Percentiles rank a stretch among this genome's conserved stretches.
These are phyloP conservation scores for Galleria mellonella DNA, from an alignment of 1,140 invertebrate genomes.

Conservation along the genomic window DNA sequence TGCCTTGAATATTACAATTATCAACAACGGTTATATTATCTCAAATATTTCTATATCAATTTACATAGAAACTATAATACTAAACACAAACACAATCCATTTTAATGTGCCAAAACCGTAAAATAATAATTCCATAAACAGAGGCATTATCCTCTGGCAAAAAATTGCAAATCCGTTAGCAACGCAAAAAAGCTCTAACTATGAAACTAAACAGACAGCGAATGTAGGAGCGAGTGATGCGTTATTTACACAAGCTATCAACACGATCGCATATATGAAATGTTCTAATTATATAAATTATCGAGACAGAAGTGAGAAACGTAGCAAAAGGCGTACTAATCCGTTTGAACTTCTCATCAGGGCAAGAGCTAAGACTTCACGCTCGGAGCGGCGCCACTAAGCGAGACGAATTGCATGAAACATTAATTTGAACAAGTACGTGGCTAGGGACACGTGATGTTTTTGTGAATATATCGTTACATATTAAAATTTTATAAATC, in stretches of 20 bases:
- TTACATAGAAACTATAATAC: background rate
- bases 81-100: background rate
- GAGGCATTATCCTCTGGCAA: constrained; percentile 3
- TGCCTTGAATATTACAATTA: background rate
- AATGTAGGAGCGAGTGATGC: constrained; percentile 14
- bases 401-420: constrained; percentile 10
- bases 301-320: constrained; percentile 14
- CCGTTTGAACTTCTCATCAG: constrained; percentile 7
- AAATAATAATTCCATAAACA: constrained; percentile 21
- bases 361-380: constrained; percentile 11
- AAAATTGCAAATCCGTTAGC: constrained; percentile 10
- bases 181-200: constrained; percentile 27
- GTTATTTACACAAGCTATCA: constrained; percentile 31
- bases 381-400: constrained; percentile 10
- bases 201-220: constrained; percentile 22
- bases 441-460: background rate
- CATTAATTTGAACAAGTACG: background rate
- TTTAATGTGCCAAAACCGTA: constrained; percentile 25
- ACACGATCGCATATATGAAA: constrained; percentile 17
- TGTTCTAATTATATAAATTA: constrained; percentile 45
- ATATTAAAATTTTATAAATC: background rate
- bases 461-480: too few relatives aligned
- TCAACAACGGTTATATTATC: background rate
- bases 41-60: background rate
- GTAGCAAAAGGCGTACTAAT: constrained; percentile 8